Conservation (phyloP, 35 echinoderm and acorn worm species). For the Heliocidaris erythrogramma region DNA sequence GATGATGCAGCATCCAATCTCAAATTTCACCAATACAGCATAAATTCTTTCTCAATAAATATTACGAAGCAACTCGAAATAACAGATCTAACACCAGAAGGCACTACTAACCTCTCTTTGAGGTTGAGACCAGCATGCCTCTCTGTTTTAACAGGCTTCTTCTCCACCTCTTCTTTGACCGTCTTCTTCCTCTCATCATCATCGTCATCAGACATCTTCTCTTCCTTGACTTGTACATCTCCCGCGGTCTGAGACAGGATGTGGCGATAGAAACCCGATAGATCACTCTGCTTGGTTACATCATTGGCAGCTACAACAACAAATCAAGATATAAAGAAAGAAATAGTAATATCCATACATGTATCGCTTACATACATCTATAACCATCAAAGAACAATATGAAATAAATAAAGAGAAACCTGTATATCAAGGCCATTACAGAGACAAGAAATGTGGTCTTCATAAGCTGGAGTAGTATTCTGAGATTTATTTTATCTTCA, state of each 20-base stretch:
- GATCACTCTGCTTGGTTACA: slow-evolving; percentile 85
- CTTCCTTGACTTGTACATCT: slow-evolving; percentile 44
- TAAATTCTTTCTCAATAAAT: too few relatives aligned
- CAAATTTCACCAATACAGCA: too few relatives aligned
- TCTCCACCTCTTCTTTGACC: slow-evolving; percentile 29
- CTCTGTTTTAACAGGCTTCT: slow-evolving; percentile 12
- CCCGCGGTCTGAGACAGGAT: slow-evolving; percentile 70
- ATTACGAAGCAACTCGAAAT: too few relatives aligned
- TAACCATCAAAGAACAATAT: too few relatives aligned
- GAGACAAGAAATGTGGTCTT: too few relatives aligned
- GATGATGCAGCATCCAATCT: too few relatives aligned
- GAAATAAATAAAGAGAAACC: too few relatives aligned
- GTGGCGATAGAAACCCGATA: slow-evolving; percentile 88
- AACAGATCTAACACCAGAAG: neutral
- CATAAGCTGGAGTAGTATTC: too few relatives aligned
- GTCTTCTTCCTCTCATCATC: neutral
- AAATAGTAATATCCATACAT: neutral
- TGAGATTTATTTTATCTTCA: too few relatives aligned
- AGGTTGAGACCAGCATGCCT: slow-evolving; percentile 27
- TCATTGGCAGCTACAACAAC: slow-evolving; percentile 64
- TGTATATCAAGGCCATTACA: too few relatives aligned
- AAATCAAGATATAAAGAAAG: slow-evolving; percentile 38
- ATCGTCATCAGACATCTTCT: slow-evolving; percentile 29
- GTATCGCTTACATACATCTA: too few relatives aligned
- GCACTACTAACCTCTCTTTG: slow-evolving; percentile 20